Percentiles rank a stretch among this genome's conserved stretches.
Evolutionary conservation across 2,797 vertebrate genomes (phyloP).

Genomic region (Rachycentron canadum): DNA sequence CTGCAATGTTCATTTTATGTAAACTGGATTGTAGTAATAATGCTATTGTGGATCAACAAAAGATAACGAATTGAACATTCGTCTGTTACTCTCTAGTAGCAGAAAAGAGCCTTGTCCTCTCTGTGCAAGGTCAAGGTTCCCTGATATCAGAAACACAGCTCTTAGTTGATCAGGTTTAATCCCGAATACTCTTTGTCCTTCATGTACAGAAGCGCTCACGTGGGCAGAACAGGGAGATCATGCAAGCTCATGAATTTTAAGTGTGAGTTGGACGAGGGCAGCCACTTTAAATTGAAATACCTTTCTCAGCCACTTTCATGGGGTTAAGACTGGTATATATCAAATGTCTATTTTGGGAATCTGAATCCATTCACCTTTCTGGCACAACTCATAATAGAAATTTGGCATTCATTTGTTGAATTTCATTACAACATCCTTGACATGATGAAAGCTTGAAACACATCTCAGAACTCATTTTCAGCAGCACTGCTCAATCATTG

Average conservation of each 20-base stretch:
- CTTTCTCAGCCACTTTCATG: neutral
- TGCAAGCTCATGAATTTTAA: constrained; percentile 73
- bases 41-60: constrained; percentile 16
- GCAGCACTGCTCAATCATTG: neutral
- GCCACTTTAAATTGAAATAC: constrained; percentile 61
- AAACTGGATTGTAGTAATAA: neutral
- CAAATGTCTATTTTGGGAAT: neutral
- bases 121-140: constrained; percentile 21
- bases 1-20: constrained; percentile 20
- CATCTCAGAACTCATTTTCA: neutral
- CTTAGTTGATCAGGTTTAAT: constrained; percentile 22
- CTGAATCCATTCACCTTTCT: neutral
- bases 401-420: neutral
- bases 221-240: constrained; percentile 40
- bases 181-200: constrained; percentile 54
- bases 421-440: neutral
- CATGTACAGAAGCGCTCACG: constrained; percentile 45
- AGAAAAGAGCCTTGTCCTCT: constrained; percentile 3
- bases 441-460: constrained; percentile 1
- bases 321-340: neutral
- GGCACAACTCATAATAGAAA: neutral
- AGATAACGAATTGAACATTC: constrained; percentile 12
- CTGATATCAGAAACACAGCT: constrained; percentile 7
- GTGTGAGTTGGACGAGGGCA: constrained; percentile 50
- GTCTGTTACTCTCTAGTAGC: neutral